Evolutionary conservation across 2,113 vertebrate genomes (phyloP), one percentile per base, ranked within the genome.

Genomic region (Dendropsophus ebraccatus): DNA sequence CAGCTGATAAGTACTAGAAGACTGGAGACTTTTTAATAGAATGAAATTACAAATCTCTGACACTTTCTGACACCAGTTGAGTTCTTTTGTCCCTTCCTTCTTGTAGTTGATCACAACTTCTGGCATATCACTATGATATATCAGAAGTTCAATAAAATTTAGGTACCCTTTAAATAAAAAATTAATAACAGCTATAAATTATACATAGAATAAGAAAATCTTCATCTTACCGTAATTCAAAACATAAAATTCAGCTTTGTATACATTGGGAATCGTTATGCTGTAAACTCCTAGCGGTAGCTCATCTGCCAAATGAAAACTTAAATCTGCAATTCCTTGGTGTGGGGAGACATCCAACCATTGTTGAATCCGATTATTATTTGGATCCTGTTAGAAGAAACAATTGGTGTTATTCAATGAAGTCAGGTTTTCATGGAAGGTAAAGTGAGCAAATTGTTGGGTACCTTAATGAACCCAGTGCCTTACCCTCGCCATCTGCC

Each of bases 281-380:
- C 1, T 79, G 32, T 91, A 91, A 16, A 86, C 86, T 84, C 90
- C 91, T 54, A 85, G 0, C 0, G 0, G n/a, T 19, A 88, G 89
- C 80, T 91, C 89, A 70, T 90, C 87, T 76, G 90, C 89, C 81
- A 92, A 75, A 2, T 73, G 52, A 86, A 92, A 91, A 62, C 89
- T 91, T 73, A 91, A 89, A 25, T 91, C 91, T 81, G 86, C 88
- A 11, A 91, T 91, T 86, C 90, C 90, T 82, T 89, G 87, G 67
- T 35, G 25, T 4, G 89, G 89, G 0, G 58, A 35, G 1, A 88
- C 82, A 7, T 90, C 87, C 78, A 87, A 70, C 91, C 91, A 92
- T 28, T 89, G 89, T 0, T 82, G 89, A 83, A 90, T 91, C 23
- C 75, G 72, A 50, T 91, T 92, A 13, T 88, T 84, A 78, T 70